Evolutionary conservation across 2,888 invertebrate species (phyloP), one percentile per base, ranked within the genome.

Genomic region (Aporophyla lueneburgensis): DNA sequence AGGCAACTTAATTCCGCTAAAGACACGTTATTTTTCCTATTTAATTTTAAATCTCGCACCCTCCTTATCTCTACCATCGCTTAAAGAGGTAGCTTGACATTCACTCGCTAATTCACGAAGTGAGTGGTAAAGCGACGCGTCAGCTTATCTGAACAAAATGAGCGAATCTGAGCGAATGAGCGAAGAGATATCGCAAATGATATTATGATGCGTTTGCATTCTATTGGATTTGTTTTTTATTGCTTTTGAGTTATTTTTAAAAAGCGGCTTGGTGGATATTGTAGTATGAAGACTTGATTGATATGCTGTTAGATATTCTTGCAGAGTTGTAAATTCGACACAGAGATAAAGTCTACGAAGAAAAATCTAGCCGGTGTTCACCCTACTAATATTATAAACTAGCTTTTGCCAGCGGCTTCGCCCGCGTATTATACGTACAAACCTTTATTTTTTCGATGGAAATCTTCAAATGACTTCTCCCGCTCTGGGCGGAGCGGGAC

Each of bases 101-200:
- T 78, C 63, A 49, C 66, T 46, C 49, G 54, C 69, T 85, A 87
- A 85, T 87, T 86, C 56, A 58, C 63, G 14, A 66, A 77, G 66
- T 59, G 66, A 85, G 74, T 40, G 58, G 33, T 49, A 59, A 66
- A 75, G 71, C 62, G 71, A 67, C 65, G 61, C 58, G 58, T 74
- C 69, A 71, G 70, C 76, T 68, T 63, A 71, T 76, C 75, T 24
- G 24, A 59, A 69, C 51, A 10, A 65, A 76, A 78, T 19, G 58
- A 76, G 46, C 27, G 54, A 46, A 62, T 68, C 59, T 24, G 9
- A 67, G 71, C 33, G 58, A 71, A 59, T n/a, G 67, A 40, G 40
- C 14, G 49, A 9, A 49, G 40, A 71, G 54, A 84, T 71, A 61
- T 65, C 62, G 51, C 67, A 33, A 80, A 80, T 63, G 49, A 27